Base-by-base conservation (phyloP, 2,888 invertebrate genomes). In the Callyntrura sp. region DNA sequence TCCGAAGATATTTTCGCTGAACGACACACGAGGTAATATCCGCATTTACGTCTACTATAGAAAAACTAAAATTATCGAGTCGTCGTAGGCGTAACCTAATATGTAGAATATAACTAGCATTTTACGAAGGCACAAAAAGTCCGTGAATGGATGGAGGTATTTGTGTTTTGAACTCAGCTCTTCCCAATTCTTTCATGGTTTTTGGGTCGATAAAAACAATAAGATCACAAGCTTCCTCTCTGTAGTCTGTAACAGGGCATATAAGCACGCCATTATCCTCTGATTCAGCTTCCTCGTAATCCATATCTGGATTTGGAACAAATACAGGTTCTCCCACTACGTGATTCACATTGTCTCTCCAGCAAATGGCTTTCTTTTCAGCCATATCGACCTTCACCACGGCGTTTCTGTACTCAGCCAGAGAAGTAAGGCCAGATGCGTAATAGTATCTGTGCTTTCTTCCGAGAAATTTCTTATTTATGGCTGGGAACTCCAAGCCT, bases 211-310 rank as follows among this genome's bases (percentile, higher is more conserved):
- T 93, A 57, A 95, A 93, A 11, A 94, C 92, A 48, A 95, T 91
- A 57, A 92, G 92, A 45, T 94, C 93, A 45, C 91, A 90, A n/a
- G 85, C 85, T n/a, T 90, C 92, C 55, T 70, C 81, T 20, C 93
- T 85, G 11, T 92, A 92, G 85, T 94, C 94, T 6, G 94, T 93
- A 28, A 94, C 93, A 35, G 94, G 92, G n/a, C 93, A 93, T 82
- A 94, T 91, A 6, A 94, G 86, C 8, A 94, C 93, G 12, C 95
- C 95, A 91, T 95, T 95, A 92, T 95, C 95, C 92, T 95, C 95
- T n/a, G 94, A 94, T 0, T 86, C 93, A 0, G 94, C 94, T 20
- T 94, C 94, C 11, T 85, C 84, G 23, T 90, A 91, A 68, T 90
- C 90, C 65, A 82, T 11, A 83, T 91, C 84, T n/a, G 95, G 95